A percentile compares a stretch with the other conserved stretches of the same genome.
Conservation (phyloP, 2,113 vertebrate species). For the Bombycilla garrulus region DNA sequence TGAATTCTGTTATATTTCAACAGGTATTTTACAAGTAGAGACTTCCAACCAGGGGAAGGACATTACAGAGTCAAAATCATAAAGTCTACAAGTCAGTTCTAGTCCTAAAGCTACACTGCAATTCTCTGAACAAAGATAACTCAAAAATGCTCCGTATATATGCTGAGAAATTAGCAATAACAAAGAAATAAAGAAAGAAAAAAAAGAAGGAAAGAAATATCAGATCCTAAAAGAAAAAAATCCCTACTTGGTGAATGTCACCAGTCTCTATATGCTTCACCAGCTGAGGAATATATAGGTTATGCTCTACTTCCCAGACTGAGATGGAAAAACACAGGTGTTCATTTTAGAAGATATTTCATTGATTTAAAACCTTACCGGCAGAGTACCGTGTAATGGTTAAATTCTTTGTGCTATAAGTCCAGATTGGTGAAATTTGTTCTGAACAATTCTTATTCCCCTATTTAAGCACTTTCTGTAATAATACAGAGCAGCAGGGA, state of each 20-base stretch:
- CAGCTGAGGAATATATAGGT: background rate
- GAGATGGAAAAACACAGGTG: background rate
- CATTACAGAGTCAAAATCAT: background rate
- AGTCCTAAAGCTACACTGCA: background rate
- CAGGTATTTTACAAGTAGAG: fast-evolving
- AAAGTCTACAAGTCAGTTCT: background rate
- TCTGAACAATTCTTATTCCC: background rate
- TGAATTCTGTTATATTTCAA: background rate
- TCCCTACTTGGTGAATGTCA: background rate
- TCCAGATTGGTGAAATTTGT: background rate
- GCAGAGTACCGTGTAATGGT: background rate
- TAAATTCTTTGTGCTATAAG: background rate
- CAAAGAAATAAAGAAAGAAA: background rate
- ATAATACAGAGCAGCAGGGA: background rate
- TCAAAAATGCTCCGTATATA: background rate
- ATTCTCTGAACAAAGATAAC: background rate
- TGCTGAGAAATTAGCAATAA: background rate
- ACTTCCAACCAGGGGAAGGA: background rate
- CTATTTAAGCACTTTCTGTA: background rate
- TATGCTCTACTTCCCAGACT: background rate
- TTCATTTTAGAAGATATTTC: background rate
- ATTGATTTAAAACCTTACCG: background rate
- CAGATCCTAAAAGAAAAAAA: background rate
- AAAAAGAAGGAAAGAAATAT: background rate
- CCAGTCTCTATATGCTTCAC: background rate